Evolutionary conservation across 2,797 vertebrate genomes (phyloP), one percentile per base, ranked within the genome.

Genomic region (Sebastes dallii): DNA sequence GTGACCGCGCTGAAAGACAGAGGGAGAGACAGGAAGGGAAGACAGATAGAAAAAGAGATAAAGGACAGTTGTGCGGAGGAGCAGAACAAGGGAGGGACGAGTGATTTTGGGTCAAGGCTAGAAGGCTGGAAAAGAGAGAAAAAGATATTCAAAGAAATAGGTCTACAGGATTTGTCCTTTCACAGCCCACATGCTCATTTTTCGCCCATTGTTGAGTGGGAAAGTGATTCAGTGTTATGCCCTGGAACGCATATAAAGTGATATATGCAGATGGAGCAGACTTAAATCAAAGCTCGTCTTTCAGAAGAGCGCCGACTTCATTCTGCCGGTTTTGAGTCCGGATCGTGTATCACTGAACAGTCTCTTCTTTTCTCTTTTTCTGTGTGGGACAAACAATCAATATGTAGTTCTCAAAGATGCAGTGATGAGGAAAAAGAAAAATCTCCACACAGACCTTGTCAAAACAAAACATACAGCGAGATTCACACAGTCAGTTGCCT

Each of bases 1-100:
- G 90, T 88, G 93, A 91, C 90, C 76, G 83, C 0, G 18, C 81
- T 77, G 86, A 88, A 78, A 90, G 85, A 91, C 32, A 24, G 68
- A 77, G 67, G 27, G 39, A 73, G 76, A 84, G 79, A 70, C 62
- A 10, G 66, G 54, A 25, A 78, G 81, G 76, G 46, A 74, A 58
- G 88, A 90, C 68, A 62, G 86, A 91, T 80, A 74, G 73, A 76
- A 60, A 78, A 61, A 29, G 30, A 85, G 85, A 91, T 82, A 75
- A 87, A 75, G 71, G 70, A 66, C 75, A 76, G 79, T 54, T 81
- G 75, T 60, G 73, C 34, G 29, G 80, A 83, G 65, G 62, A 82
- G 81, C 73, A 64, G 85, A 82, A 72, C 66, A 75, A 82, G 77
- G 56, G 72, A 82, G 72, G 81, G 72, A 34, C 0, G 2, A 12